Base-by-base conservation (phyloP, 2,888 invertebrate species). In the Apodemia mormo region DNA sequence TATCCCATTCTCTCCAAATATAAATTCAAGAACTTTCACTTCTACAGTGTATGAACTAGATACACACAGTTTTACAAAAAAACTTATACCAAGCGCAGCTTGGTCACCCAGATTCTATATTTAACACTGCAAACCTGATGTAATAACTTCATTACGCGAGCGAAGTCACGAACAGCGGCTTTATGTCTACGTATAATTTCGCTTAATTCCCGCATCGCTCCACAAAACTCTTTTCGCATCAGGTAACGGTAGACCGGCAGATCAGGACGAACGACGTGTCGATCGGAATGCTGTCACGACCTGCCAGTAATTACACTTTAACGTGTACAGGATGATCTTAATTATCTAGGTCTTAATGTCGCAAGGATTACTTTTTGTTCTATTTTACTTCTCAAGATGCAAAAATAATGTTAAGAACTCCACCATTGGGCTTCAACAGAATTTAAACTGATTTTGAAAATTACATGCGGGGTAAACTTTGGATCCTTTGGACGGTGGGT, bases 251-350 rank as follows among this genome's bases (percentile, higher is more conserved):
- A 67, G 67, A 67, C 61, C 61, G 61, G 61, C 75, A 72, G 72
- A 73, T 76, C 74, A 67, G 75, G 76, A 75, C 74, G 71, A 74
- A 71, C 80, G 83, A 85, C 83, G 90, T 90, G 90, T 89, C 85
- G 90, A 80, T 72, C 71, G 83, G 89, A 86, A 92, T 91, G 89
- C 86, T n/a, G 83, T 76, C 81, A 54, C 76, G 82, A 80, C 82
- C 80, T 81, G 76, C 78, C 78, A 79, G 81, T 86, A 86, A 90
- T 89, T 88, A 82, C 84, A 73, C 78, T 76, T n/a, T 14, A 54
- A 8, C 70, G 71, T 73, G 71, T 79, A 78, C 82, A 82, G 85
- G 75, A 0, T 81, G 87, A 68, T 81, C 66, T 45, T n/a, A 29
- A 30, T 37, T 22, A 54, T 54, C 22, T 22, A 54, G 52, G 7